Percentiles rank a stretch among this genome's conserved stretches.
Evolutionary conservation across 37 sponge, comb jelly and placozoan species (phyloP).

Genomic region (Cliona cf. orientalis): DNA sequence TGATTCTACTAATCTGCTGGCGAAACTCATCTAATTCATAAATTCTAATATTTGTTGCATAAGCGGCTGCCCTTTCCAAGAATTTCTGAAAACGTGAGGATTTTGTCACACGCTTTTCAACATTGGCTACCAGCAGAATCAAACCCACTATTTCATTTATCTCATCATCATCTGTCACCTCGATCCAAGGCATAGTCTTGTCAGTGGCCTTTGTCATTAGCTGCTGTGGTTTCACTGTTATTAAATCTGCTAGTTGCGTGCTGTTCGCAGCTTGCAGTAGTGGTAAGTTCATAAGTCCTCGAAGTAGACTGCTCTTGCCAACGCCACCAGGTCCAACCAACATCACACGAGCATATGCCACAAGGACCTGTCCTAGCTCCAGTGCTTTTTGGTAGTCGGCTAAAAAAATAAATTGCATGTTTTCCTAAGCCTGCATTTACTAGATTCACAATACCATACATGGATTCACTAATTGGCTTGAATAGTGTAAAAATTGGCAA

Average conservation of each 20-base stretch:
- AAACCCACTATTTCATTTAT: slow-evolving; percentile 14
- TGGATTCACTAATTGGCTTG: too few relatives aligned
- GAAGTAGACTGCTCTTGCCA: slow-evolving; percentile 42
- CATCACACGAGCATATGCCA: slow-evolving; percentile 53
- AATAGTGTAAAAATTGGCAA: too few relatives aligned
- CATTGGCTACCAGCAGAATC: slow-evolving; percentile 4
- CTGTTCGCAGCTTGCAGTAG: slow-evolving; percentile 1
- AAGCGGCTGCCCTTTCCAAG: too few relatives aligned
- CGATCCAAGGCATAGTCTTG: not conserved
- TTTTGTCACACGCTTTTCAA: too few relatives aligned
- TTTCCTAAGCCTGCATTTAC: too few relatives aligned
- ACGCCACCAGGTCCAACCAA: slow-evolving; percentile 39
- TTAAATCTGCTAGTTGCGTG: slow-evolving; percentile 30
- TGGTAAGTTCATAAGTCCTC: slow-evolving; percentile 17
- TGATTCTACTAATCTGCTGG: too few relatives aligned
- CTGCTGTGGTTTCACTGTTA: not conserved
- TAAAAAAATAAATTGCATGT: too few relatives aligned
- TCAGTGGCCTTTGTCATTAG: too few relatives aligned
- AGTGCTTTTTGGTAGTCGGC: slow-evolving; percentile 37
- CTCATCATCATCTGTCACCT: slow-evolving; percentile 38
- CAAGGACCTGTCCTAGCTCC: slow-evolving; percentile 12
- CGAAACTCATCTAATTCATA: too few relatives aligned
- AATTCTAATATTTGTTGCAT: too few relatives aligned
- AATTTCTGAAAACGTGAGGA: too few relatives aligned
- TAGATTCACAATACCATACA: too few relatives aligned